Conservation (phyloP, 2,888 invertebrate species). For the Papilio demoleus region DNA sequence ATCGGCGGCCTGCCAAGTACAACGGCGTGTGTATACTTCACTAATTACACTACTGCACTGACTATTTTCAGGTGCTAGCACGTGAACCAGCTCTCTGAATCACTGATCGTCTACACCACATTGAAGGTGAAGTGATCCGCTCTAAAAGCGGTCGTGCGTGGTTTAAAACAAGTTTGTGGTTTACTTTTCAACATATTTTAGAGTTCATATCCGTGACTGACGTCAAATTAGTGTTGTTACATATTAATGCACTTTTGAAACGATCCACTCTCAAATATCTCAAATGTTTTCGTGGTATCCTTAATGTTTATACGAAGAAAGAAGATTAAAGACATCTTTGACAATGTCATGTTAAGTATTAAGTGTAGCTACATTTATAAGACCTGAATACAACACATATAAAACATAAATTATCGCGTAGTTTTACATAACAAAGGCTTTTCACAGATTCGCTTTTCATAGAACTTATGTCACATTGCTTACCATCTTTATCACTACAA, state of each 20-base stretch:
- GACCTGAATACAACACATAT: not conserved
- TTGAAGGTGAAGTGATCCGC: conserved; percentile 60
- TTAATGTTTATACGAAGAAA: not conserved
- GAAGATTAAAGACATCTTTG: too few relatives aligned
- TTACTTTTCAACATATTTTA: conserved; percentile 29
- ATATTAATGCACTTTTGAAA: not conserved
- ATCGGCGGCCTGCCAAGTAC: conserved; percentile 56
- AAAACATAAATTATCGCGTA: not conserved
- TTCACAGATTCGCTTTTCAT: not conserved
- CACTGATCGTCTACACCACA: conserved; percentile 51
- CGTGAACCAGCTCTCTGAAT: conserved; percentile 72
- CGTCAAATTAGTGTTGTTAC: not conserved
- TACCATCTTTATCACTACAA: not conserved
- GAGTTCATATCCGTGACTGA: conserved; percentile 20
- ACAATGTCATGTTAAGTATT: too few relatives aligned
- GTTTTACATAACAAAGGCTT: not conserved
- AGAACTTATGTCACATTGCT: not conserved
- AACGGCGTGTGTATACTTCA: conserved; percentile 51
- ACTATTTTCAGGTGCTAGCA: conserved; percentile 73
- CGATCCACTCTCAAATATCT: not conserved
- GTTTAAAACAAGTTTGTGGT: conserved; percentile 36
- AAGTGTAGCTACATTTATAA: not conserved
- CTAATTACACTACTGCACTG: conserved; percentile 69
- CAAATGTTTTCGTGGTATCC: too few relatives aligned
- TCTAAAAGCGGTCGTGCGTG: conserved; percentile 29